These are phyloP conservation scores for Pseudomyrmex flavicornis DNA, from an alignment of 1,140 invertebrate genomes.

Conservation along the genomic window DNA sequence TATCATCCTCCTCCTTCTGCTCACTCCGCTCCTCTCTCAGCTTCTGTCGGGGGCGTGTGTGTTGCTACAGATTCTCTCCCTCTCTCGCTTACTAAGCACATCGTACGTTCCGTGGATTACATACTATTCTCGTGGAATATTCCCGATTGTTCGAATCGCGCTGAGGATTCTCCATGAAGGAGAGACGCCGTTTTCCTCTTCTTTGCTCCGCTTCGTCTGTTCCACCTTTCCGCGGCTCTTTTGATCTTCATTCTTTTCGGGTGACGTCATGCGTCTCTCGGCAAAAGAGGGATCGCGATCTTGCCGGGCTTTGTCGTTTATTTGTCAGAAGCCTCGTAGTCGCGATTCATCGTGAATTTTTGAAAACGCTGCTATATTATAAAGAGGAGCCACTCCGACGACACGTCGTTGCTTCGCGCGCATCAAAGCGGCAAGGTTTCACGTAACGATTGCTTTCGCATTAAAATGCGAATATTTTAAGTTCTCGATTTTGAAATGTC, in stretches of 20 bases:
- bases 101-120: constrained; percentile 22
- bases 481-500: too few relatives aligned
- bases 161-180: constrained; percentile 18
- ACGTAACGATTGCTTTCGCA: too few relatives aligned
- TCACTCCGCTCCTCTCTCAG: background rate
- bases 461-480: too few relatives aligned
- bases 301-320: constrained; percentile 26
- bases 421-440: too few relatives aligned
- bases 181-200: background rate
- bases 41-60: constrained; percentile 14
- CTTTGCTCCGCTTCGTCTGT: background rate
- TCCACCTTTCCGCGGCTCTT: constrained; percentile 13
- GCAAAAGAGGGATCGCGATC: constrained; percentile 26
- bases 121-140: constrained; percentile 31
- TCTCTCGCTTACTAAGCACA: background rate
- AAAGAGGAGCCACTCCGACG: background rate
- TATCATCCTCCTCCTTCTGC: constrained; percentile 28
- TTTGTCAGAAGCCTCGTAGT: background rate
- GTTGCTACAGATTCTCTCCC: background rate
- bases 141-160: constrained; percentile 15
- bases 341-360: constrained; percentile 7
- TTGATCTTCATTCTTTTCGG: constrained; percentile 31
- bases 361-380: background rate
- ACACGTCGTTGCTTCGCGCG: too few relatives aligned
- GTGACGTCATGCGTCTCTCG: constrained; percentile 36